Evolutionary conservation across 2,113 vertebrate genomes (phyloP), one percentile per base, ranked within the genome.

Genomic region (Microcebus ravelobensis): DNA sequence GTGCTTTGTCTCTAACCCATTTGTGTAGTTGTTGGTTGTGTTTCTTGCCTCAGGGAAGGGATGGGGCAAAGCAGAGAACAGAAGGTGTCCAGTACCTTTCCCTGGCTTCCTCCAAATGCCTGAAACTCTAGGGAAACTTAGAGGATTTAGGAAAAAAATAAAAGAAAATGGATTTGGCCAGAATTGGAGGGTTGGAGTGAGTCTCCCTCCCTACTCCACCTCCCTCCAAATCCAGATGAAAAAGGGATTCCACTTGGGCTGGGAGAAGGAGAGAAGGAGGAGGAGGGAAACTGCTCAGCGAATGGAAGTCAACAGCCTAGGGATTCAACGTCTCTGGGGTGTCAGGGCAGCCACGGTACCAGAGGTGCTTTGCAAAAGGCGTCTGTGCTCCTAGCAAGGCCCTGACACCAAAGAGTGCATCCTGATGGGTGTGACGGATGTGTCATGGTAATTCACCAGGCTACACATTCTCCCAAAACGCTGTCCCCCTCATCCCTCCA

Each of bases 341-440:
- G 36, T 27, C 50, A 15, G 20, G 34, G 45, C 6, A 45, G 67
- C 87, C 20, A 1, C 52, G 42, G 1, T 3, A 17, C 7, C 39
- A 5, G n/a, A 7, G 27, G 39, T 1, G 48, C n/a, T 25, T 48
- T 6, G 31, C 18, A 55, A 55, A 45, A 57, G 12, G 18, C 0
- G 10, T 10, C 68, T 50, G 18, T 23, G 50, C 63, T 52, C 34
- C 23, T 3, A 1, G 10, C 23, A 1, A 1, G 17, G 18, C 65
- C 63, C 31, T 36, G 42, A 2, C 0, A 36, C 31, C 45, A 6
- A 7, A 4, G 36, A 23, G 12, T 15, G 17, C 23, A 8, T 17
- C 6, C 1, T 1, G 34, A 3, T 50, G 2, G 6, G 23, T 0
- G 15, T 9, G 42, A 68, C 0, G 6, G 50, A 23, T 4, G 1